These are phyloP conservation scores for Tautogolabrus adspersus DNA, from an alignment of 2,113 vertebrate species.

Conservation along the genomic window DNA sequence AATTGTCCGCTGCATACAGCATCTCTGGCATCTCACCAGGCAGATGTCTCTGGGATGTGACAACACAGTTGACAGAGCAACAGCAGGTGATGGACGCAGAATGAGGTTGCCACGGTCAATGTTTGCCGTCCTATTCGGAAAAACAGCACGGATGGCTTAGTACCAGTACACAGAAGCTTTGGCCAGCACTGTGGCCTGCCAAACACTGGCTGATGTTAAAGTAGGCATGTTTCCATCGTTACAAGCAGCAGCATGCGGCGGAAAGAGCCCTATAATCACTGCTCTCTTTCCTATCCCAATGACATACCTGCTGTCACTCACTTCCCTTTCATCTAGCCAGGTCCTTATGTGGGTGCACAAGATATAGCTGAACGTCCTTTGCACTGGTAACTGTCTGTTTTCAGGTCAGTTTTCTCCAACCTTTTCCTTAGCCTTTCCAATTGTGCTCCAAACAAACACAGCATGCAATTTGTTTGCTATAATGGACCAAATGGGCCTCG, in stretches of 20 bases:
- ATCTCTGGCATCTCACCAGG: constrained; percentile 74
- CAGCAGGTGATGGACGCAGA: constrained; percentile 60
- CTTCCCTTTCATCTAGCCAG: constrained; percentile 52
- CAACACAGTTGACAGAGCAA: constrained; percentile 65
- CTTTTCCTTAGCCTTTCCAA: constrained; percentile 32
- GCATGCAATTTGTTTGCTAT: constrained; percentile 66
- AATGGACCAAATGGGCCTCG: constrained; percentile 70
- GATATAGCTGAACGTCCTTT: constrained; percentile 2
- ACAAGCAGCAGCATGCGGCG: constrained; percentile 46
- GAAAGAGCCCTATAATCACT: constrained; percentile 47
- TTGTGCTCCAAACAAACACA: constrained; percentile 56
- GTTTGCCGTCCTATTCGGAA: constrained; percentile 62
- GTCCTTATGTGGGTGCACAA: constrained; percentile 26
- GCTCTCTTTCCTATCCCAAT: constrained; percentile 52
- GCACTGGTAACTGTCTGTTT: constrained; percentile 43
- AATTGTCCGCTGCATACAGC: constrained; percentile 66
- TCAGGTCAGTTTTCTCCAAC: constrained; percentile 49
- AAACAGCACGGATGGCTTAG: constrained; percentile 61
- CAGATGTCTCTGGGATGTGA: constrained; percentile 69
- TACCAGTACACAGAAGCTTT: constrained; percentile 63
- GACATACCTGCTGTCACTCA: constrained; percentile 61
- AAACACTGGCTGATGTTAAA: constrained; percentile 68
- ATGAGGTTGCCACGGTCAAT: constrained; percentile 58
- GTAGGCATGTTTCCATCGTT: constrained; percentile 53
- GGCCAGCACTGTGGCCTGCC: constrained; percentile 63